Base-by-base conservation (phyloP, 2,888 invertebrate genomes). In the Cinara cedri region DNA sequence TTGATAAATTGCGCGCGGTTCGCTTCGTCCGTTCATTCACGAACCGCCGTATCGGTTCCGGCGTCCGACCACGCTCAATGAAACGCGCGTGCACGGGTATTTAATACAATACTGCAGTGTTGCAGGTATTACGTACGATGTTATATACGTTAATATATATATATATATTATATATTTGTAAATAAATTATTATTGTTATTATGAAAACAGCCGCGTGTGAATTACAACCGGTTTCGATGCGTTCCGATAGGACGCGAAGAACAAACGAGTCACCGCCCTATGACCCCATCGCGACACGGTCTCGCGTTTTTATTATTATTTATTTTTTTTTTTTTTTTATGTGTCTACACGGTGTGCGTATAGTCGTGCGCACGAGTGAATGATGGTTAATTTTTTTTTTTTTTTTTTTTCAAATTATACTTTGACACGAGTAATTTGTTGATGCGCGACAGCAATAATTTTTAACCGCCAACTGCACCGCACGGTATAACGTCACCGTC, bases 151-250 rank as follows among this genome's bases (percentile, higher is more conserved):
- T n/a, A n/a, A n/a, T n/a, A n/a, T n/a, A n/a, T n/a, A n/a, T n/a
- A n/a, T n/a, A n/a, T 34, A 34, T 34, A 34, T 34, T 34, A 34
- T 34, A 34, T 34, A 34, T 3, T 4, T 34, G 51, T 0, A 24
- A 6, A 24, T 3, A 16, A 60, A 34, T 34, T 34, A 34, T 34
- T 34, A 34, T 6, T n/a, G n/a, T n/a, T 34, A 34, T 34, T 34
- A 34, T 34, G 34, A 51, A 63, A 49, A 63, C 51, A 74, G 54
- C 19, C 16, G 42, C 74, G 63, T 74, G 74, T 44, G 63, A 63
- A 74, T 74, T 74, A 78, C 68, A 60, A 76, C 10, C 21, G 72
- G 68, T 82, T 78, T 49, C 63, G 70, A 70, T 62, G 21, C 81
- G n/a, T n/a, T 26, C 24, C 44, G 26, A 70, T 54, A 51, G 34